Percentiles rank a stretch among this genome's conserved stretches.
Conservation (phyloP, 2,888 invertebrate species). For the Chydorus sphaericus region DNA sequence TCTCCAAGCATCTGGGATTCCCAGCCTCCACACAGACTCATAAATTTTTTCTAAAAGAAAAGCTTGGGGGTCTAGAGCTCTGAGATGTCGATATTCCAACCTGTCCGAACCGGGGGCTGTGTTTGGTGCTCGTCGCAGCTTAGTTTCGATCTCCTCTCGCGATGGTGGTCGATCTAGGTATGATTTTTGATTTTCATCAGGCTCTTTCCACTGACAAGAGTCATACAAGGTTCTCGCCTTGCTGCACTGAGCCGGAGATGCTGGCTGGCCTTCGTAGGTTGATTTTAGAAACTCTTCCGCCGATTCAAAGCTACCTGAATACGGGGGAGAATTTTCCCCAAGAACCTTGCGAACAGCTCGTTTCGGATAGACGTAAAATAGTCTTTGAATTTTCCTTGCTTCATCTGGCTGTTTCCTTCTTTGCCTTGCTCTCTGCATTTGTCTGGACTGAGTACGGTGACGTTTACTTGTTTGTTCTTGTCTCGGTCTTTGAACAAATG, state of each 20-base stretch:
- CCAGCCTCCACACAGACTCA: neutral
- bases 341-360: neutral
- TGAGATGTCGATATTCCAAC: neutral
- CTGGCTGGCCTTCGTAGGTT: neutral
- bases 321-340: neutral
- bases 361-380: neutral
- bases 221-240: neutral
- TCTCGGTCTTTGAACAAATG: no score
- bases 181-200: neutral
- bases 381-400: no score
- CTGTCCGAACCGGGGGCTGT: neutral
- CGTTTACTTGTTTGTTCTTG: no score
- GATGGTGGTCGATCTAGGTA: neutral
- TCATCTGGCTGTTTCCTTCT: no score
- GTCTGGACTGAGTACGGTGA: no score
- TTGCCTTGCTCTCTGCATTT: no score
- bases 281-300: neutral
- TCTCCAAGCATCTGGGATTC: no score
- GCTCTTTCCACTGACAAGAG: neutral
- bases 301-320: neutral
- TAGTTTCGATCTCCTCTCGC: neutral
- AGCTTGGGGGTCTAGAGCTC: neutral
- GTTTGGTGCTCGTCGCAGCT: neutral
- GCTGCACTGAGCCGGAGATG: neutral
- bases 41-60: neutral